Conservation (phyloP, 2,797 vertebrate genomes). For the Pipistrellus nathusii region DNA sequence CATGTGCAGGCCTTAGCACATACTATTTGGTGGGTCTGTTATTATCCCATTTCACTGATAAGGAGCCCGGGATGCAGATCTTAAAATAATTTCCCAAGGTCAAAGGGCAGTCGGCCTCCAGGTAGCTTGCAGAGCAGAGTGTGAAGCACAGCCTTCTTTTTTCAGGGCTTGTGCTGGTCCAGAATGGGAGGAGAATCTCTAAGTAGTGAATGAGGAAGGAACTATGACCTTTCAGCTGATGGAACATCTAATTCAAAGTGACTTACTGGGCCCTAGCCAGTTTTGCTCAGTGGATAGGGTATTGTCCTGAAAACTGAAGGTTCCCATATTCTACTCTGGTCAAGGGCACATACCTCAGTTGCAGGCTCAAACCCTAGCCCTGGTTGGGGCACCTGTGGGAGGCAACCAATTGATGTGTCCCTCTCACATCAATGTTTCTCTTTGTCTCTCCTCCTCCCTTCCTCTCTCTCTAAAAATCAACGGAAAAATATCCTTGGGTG, state of each 20-base stretch:
- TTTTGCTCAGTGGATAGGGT: not conserved
- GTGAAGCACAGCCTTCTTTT: not conserved
- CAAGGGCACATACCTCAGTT: not conserved
- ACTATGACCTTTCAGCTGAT: not conserved
- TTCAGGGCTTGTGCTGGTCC: not conserved
- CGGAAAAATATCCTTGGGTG: not conserved
- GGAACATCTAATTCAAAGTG: not conserved
- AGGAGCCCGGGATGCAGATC: not conserved
- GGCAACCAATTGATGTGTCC: not conserved
- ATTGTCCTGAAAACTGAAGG: not conserved
- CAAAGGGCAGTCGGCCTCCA: not conserved
- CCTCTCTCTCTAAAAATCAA: not conserved
- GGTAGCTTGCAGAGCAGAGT: not conserved
- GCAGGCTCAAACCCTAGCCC: not conserved
- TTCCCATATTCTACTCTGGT: not conserved
- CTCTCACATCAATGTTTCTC: not conserved
- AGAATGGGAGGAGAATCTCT: not conserved
- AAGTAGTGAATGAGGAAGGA: not conserved
- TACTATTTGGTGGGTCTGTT: not conserved
- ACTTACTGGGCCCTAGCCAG: not conserved
- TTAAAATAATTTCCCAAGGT: not conserved
- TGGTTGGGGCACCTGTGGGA: not conserved
- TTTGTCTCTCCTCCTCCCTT: not conserved
- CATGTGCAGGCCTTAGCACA: too few relatives aligned
- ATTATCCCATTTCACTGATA: not conserved